A percentile compares a stretch with the other conserved stretches of the same genome.
Conservation (phyloP, 2,888 invertebrate species). For the Leptopilina myrica region DNA sequence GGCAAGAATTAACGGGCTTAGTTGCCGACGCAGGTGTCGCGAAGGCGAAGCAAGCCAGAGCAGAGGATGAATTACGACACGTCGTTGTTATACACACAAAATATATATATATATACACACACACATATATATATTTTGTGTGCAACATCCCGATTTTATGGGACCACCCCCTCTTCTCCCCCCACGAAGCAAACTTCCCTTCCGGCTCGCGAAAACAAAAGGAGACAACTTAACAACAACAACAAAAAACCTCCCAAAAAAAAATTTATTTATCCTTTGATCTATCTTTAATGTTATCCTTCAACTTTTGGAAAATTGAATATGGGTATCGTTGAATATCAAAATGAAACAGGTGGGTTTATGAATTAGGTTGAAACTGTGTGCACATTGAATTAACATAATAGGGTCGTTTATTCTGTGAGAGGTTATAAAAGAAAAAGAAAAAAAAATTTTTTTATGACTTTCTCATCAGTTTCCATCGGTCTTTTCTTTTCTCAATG, state of each 20-base stretch:
- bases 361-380: slow-evolving; percentile 75
- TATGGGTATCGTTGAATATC: slow-evolving; percentile 45
- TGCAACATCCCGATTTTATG: slow-evolving; percentile 77
- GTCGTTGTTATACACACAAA: slow-evolving; percentile 60
- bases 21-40: slow-evolving; percentile 75
- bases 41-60: slow-evolving; percentile 69
- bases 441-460: slow-evolving; percentile 47
- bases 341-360: slow-evolving; percentile 67
- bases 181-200: slow-evolving; percentile 59
- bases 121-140: slow-evolving; percentile 68
- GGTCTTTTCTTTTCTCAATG: slow-evolving; percentile 51
- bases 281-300: background rate
- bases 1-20: slow-evolving; percentile 76
- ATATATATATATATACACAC: no score
- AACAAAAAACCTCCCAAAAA: slow-evolving; percentile 9
- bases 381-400: slow-evolving; percentile 75
- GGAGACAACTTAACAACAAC: slow-evolving; percentile 2
- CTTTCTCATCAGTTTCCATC: slow-evolving; percentile 55
- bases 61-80: slow-evolving; percentile 71
- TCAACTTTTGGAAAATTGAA: slow-evolving; percentile 20
- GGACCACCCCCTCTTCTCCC: slow-evolving; percentile 64
- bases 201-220: slow-evolving; percentile 52
- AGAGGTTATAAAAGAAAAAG: slow-evolving; percentile 41
- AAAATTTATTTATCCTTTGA: background rate
- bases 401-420: slow-evolving; percentile 72